Base-by-base conservation (phyloP, 1,140 invertebrate species). In the Drosophila carrolli region DNA sequence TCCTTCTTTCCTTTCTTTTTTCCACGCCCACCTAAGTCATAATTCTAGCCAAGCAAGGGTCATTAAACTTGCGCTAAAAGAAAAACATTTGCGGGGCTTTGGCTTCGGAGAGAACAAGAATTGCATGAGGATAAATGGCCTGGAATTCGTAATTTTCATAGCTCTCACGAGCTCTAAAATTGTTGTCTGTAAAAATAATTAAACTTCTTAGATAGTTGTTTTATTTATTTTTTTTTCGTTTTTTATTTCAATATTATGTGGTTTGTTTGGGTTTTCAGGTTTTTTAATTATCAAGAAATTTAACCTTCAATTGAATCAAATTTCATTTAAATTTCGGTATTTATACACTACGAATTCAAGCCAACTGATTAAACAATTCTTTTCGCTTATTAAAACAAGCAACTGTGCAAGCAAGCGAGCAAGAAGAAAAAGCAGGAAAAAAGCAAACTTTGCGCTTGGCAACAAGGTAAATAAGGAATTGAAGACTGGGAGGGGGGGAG, bases 1-100 rank as follows among this genome's bases (percentile, higher is more conserved):
- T 37, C 41, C 44, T n/a, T 7, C 47, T 32, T 50, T 27, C 59
- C 59, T 38, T 47, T 41, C 38, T 10, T 54, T 38, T 59, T 41
- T 62, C 14, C 37, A 59, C 60, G 48, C 27, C 29, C 27, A 43
- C 16, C 62, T 53, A 58, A 75, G 73, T 55, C 73, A 76, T 76
- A 76, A 67, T 75, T 67, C 50, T 58, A 19, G 14, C 37, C 37
- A 50, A 41, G 37, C 29, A 32, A 32, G 61, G 65, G 51, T 72
- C 68, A 71, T 71, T 72, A 29, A 71, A 72, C 68, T 50, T 58
- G 8, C 1, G 47, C 47, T 19, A 40, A 48, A 35, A 23, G 37
- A 19, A 71, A 58, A 50, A 71, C 65, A 72, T 72, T 72, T 71
- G 66, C 44, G 29, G 68, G 66, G 68, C 68, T 72, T 72, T 72